These are phyloP conservation scores for Tribolium castaneum DNA, from an alignment of 1,140 invertebrate genomes.

Conservation along the genomic window DNA sequence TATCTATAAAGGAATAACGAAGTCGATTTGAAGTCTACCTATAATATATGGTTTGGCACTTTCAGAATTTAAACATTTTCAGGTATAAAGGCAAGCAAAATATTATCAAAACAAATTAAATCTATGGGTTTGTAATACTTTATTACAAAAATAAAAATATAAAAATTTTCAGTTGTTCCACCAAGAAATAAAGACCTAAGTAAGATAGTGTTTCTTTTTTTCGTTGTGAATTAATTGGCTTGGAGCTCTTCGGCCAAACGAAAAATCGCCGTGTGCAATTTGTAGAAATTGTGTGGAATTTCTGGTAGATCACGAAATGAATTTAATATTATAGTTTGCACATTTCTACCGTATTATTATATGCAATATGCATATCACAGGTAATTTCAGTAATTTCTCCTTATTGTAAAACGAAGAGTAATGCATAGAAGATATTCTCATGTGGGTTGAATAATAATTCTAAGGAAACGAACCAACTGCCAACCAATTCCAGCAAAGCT, in stretches of 20 bases:
- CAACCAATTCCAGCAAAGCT: constrained; percentile 1
- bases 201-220: too few species aligned
- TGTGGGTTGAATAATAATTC: constrained; percentile 30
- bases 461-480: not conserved
- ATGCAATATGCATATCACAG: constrained; percentile 25
- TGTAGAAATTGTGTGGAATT: constrained; percentile 29
- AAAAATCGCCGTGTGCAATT: not conserved
- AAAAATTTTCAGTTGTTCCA: too few species aligned
- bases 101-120: too few species aligned
- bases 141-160: too few species aligned
- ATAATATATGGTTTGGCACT: too few species aligned
- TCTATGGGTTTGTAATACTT: too few species aligned
- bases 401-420: constrained; percentile 27
- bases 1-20: too few species aligned
- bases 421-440: constrained; percentile 7
- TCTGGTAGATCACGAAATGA: constrained; percentile 33
- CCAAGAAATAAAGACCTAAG: too few species aligned
- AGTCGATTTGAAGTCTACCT: too few species aligned
- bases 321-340: constrained; percentile 35
- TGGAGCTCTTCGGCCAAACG: not conserved
- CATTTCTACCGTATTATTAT: constrained; percentile 33
- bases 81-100: too few species aligned
- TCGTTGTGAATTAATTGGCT: not conserved
- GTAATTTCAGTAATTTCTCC: constrained; percentile 34
- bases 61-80: too few species aligned